Conservation (phyloP, 1,140 invertebrate species). For the Drosophila subobscura region DNA sequence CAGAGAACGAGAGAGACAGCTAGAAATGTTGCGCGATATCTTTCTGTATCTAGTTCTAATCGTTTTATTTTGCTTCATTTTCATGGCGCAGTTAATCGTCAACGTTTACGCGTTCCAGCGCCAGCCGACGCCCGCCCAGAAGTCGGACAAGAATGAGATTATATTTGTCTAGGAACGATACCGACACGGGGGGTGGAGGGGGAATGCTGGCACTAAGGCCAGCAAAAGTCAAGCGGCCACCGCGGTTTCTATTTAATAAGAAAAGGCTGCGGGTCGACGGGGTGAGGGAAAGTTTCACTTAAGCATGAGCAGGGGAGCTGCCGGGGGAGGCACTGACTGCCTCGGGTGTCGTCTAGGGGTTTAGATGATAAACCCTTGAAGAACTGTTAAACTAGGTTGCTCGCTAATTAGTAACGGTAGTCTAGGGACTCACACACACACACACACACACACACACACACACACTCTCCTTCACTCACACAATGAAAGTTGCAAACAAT, state of each 20-base stretch:
- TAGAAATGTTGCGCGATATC: slow-evolving; percentile 79
- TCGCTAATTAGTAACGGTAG: slow-evolving; percentile 74
- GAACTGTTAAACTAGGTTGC: slow-evolving; percentile 80
- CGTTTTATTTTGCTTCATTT: slow-evolving; percentile 83
- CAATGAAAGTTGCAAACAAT: slow-evolving; percentile 48
- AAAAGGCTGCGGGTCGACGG: slow-evolving; percentile 45
- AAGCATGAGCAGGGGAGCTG: too few species aligned
- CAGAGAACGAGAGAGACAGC: slow-evolving; percentile 4
- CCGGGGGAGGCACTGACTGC: neutral
- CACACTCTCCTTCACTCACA: slow-evolving; percentile 19
- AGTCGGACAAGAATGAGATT: slow-evolving; percentile 78
- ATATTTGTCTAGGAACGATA: slow-evolving; percentile 72
- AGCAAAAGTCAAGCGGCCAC: slow-evolving; percentile 56
- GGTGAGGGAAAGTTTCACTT: slow-evolving; percentile 4
- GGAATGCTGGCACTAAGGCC: slow-evolving; percentile 26
- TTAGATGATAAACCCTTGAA: slow-evolving; percentile 54
- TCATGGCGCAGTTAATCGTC: slow-evolving; percentile 83
- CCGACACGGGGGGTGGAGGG: neutral
- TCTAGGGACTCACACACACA: slow-evolving; percentile 49
- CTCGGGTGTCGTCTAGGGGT: slow-evolving; percentile 12
- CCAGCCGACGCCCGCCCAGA: slow-evolving; percentile 68
- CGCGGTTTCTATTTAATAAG: slow-evolving; percentile 59
- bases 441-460: slow-evolving; percentile 10
- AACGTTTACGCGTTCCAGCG: slow-evolving; percentile 82
- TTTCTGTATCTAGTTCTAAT: slow-evolving; percentile 82